Base-by-base conservation (phyloP, 2,797 vertebrate genomes). In the Amblyraja radiata region DNA sequence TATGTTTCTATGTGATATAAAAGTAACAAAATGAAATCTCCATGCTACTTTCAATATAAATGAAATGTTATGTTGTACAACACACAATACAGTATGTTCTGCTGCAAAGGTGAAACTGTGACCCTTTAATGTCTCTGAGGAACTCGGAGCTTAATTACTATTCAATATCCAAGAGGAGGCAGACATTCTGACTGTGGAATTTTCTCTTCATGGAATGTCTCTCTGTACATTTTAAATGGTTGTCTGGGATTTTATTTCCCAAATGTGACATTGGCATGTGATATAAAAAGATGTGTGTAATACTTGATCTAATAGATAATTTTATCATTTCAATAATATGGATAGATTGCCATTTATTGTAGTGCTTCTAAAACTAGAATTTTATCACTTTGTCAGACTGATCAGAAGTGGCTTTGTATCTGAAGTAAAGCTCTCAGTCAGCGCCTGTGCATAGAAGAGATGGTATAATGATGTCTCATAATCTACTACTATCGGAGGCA, bases 171-270 rank as follows among this genome's bases (percentile, higher is more conserved):
- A 78, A 36, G 77, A 78, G 32, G 77, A 78, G 77, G 11, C 77
- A 32, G 77, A n/a, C 84, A 88, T 65, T 88, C 61, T 88, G 84
- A 88, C 84, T 21, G 58, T 63, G n/a, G 61, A 6, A 65, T 88
- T 88, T 65, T 83, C 80, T 88, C 58, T 32, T 65, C 28, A 9
- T 65, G 61, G 14, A 63, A 16, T 65, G 61, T 36, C 63, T 36
- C 83, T 88, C 84, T 88, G 61, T 63, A 14, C 14, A 32, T 18
- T 88, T 13, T 65, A 88, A 86, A 86, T 63, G 83, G 5, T 28
- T 86, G 58, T 61, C 54, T 84, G 6, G 21, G 25, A 28, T 84
- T 84, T 73, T 73, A 46, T 46, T 21, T 21, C 13, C 11, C 4
- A 86, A 86, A 9, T 86, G 58, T 63, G 28, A n/a, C 58, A 86